Conservation (phyloP, 2,888 invertebrate genomes). For the Agrilus biguttatus region DNA sequence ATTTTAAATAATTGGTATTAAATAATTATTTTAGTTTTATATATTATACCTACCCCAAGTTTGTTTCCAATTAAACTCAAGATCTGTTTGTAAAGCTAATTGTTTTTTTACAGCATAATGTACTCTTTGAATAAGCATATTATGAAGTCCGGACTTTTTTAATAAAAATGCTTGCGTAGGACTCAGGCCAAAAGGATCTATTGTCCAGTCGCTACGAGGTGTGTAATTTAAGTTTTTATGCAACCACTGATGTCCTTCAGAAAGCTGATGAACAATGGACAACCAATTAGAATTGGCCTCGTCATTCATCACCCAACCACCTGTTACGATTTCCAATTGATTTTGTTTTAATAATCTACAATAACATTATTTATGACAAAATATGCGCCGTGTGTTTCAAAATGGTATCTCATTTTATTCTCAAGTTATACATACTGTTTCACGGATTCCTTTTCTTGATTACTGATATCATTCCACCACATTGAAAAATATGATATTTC, state of each 20-base stretch:
- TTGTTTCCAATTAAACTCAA: constrained; percentile 93
- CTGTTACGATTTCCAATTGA: constrained; percentile 92
- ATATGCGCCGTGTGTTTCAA: too few species aligned
- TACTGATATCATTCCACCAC: constrained; percentile 76
- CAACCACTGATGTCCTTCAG: constrained; percentile 94
- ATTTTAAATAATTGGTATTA: constrained; percentile 5
- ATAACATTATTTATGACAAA: constrained; percentile 5
- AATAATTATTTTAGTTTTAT: too few species aligned
- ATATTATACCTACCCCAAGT: constrained; percentile 60
- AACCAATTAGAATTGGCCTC: constrained; percentile 94
- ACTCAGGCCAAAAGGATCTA: constrained; percentile 89
- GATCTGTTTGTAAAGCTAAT: constrained; percentile 60
- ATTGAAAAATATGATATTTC: constrained; percentile 87
- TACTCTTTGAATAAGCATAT: constrained; percentile 74
- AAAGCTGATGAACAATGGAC: constrained; percentile 76
- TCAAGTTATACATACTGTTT: constrained; percentile 30
- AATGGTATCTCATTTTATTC: too few species aligned
- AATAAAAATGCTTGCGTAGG: constrained; percentile 73
- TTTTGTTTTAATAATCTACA: constrained; percentile 61
- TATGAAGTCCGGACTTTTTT: constrained; percentile 66
- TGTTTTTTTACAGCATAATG: constrained; percentile 94
- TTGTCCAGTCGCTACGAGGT: constrained; percentile 73
- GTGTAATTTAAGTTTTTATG: constrained; percentile 63
- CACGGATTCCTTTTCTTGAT: constrained; percentile 42
- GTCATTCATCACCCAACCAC: constrained; percentile 99